These are phyloP conservation scores for Dryobates pubescens DNA, from an alignment of 2,797 vertebrate genomes.

Conservation along the genomic window DNA sequence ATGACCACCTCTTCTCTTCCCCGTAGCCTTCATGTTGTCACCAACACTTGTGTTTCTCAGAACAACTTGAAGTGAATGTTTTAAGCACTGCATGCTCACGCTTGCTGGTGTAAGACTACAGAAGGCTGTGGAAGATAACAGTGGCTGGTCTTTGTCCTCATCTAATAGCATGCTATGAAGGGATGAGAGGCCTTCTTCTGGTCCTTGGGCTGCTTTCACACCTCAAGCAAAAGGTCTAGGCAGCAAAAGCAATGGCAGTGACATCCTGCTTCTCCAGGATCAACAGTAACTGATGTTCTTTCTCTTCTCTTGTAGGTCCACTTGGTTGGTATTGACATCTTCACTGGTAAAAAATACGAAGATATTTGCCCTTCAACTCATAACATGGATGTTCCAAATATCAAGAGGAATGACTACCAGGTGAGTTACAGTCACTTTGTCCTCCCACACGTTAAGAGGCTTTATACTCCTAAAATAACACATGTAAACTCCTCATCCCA, in stretches of 20 bases:
- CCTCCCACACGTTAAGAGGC: not conserved
- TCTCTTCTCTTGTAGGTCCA: slow-evolving; percentile 84
- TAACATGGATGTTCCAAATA: slow-evolving; percentile 98
- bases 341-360: slow-evolving; percentile 98
- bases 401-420: slow-evolving; percentile 96
- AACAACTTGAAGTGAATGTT: not conserved
- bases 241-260: not conserved
- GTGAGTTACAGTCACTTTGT: slow-evolving; percentile 73
- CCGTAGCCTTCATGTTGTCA: not conserved
- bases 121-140: not conserved
- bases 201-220: not conserved
- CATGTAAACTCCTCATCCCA: not conserved
- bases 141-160: not conserved
- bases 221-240: not conserved
- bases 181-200: rapidly evolving
- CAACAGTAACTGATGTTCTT: not conserved
- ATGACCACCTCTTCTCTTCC: not conserved
- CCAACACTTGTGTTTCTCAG: not conserved
- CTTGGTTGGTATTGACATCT: slow-evolving; percentile 98
- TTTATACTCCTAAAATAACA: not conserved
- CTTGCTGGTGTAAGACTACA: not conserved
- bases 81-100: not conserved
- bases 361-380: slow-evolving; percentile 99
- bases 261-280: not conserved
- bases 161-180: not conserved